Conservation (phyloP, 2,888 invertebrate genomes). For the Limenitis camilla region DNA sequence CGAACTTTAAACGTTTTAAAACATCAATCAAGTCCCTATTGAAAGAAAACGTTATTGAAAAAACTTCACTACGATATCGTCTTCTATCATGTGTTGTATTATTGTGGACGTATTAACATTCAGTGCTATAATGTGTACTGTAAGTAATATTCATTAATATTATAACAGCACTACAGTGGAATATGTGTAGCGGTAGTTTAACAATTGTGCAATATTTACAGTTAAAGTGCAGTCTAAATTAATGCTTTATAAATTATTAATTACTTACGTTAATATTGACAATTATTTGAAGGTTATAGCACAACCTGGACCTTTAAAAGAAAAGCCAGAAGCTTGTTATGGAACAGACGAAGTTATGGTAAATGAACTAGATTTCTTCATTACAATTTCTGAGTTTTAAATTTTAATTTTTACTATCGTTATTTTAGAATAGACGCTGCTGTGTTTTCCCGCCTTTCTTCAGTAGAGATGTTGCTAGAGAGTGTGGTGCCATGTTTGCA, state of each 20-base stretch:
- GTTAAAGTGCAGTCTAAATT: neutral
- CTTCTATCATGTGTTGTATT: too few relatives aligned
- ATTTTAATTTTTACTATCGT: neutral
- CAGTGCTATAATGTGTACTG: too few relatives aligned
- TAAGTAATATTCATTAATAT: too few relatives aligned
- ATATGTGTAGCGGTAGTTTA: too few relatives aligned
- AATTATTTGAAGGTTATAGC: constrained; percentile 1
- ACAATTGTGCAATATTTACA: too few relatives aligned
- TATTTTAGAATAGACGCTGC: constrained; percentile 38
- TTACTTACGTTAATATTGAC: neutral
- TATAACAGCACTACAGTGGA: too few relatives aligned
- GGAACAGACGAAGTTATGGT: constrained; percentile 33
- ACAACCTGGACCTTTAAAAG: constrained; percentile 2
- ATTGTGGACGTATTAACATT: too few relatives aligned
- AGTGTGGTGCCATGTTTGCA: constrained; percentile 37
- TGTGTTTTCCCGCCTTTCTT: constrained; percentile 58
- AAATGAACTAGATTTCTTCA: constrained; percentile 7
- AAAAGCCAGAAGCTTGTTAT: constrained; percentile 36
- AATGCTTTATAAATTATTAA: neutral
- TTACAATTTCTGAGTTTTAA: neutral
- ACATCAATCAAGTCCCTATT: too few relatives aligned
- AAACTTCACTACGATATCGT: too few relatives aligned
- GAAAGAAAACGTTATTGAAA: too few relatives aligned
- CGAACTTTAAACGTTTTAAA: too few relatives aligned
- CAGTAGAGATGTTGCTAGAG: constrained; percentile 34